Percentiles rank a stretch among this genome's conserved stretches.
Evolutionary conservation across 2,113 vertebrate species (phyloP).

Genomic region (Canis aureus): DNA sequence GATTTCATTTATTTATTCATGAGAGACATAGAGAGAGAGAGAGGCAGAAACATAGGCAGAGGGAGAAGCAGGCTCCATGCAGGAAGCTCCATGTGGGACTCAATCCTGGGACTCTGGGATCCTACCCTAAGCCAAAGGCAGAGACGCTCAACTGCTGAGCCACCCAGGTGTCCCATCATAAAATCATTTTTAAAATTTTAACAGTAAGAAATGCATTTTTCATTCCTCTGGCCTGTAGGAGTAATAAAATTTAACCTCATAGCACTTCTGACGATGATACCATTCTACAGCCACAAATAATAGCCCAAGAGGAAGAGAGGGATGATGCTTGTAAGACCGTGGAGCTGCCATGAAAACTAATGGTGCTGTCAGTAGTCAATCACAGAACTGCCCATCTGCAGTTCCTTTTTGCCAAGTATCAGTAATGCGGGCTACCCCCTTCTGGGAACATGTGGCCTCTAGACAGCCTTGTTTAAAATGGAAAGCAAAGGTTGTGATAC

Average conservation of each 20-base stretch:
- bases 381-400: not conserved
- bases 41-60: too few species aligned
- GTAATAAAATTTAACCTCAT: not conserved
- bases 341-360: not conserved
- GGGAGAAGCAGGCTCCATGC: too few species aligned
- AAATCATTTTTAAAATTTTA: conserved; percentile 19
- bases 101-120: too few species aligned
- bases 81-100: too few species aligned
- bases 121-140: too few species aligned
- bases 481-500: not conserved
- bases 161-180: not conserved
- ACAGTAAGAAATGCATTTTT: not conserved
- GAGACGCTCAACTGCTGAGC: too few species aligned
- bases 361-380: not conserved
- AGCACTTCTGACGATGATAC: not conserved
- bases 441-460: too few species aligned
- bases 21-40: too few species aligned
- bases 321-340: not conserved
- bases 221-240: not conserved
- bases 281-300: not conserved
- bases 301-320: not conserved
- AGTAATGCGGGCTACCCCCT: not conserved
- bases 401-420: not conserved
- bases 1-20: not conserved
- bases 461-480: not conserved